phyloP scores from a whole-genome alignment of 2,797 vertebrate species.

The Darevskia mixta region DNA sequence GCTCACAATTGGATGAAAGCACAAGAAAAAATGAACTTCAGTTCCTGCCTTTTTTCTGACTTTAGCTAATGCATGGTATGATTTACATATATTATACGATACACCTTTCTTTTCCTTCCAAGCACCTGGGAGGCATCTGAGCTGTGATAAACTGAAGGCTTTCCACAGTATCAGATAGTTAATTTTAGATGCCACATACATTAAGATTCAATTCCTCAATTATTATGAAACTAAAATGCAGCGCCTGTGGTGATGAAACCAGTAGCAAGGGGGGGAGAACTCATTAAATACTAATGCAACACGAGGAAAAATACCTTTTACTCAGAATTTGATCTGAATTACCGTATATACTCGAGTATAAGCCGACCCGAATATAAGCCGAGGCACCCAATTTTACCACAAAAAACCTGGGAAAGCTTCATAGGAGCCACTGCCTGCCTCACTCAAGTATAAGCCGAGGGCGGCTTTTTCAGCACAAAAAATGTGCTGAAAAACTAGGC shows the following conservation, averaged over 20 bases:
- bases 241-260: neutral
- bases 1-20: neutral
- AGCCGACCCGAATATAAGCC: too few species aligned
- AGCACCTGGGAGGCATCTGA: neutral
- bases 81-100: neutral
- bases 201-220: neutral
- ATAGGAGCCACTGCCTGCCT: too few species aligned
- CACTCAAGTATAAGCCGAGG: too few species aligned
- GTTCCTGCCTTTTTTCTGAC: neutral
- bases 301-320: neutral
- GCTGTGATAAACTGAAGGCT: neutral
- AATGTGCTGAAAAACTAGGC: too few species aligned
- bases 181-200: neutral
- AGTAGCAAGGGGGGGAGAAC: neutral
- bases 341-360: too few species aligned
- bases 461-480: too few species aligned
- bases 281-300: neutral
- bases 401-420: too few species aligned
- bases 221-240: neutral
- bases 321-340: conserved; percentile 2
- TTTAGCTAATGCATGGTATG: neutral
- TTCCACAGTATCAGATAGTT: neutral
- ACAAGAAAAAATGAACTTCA: neutral
- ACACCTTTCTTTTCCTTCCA: neutral
- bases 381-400: too few species aligned